phyloP scores from a whole-genome alignment of 2,888 invertebrate species.

The Tuberolachnus salignus region DNA sequence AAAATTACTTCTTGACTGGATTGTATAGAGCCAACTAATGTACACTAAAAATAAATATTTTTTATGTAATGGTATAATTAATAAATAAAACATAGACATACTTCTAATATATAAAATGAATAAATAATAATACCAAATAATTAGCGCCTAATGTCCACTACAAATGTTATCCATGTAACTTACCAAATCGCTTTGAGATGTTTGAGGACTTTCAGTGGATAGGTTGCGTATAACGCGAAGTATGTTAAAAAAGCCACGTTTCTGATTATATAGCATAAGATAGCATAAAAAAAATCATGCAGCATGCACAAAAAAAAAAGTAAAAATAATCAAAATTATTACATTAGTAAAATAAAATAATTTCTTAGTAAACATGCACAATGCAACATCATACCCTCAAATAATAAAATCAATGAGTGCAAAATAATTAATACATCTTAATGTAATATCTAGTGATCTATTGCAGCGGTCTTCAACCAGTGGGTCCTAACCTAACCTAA shows the following conservation, averaged over 20 bases:
- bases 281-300: constrained; percentile 46
- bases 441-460: too few species aligned
- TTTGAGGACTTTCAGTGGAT: constrained; percentile 41
- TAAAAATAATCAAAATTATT: constrained; percentile 30
- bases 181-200: constrained; percentile 44
- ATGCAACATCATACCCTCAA: background rate
- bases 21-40: constrained; percentile 89
- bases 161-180: constrained; percentile 29
- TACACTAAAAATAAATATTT: constrained; percentile 73
- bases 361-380: constrained; percentile 10
- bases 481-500: too few species aligned
- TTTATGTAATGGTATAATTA: background rate
- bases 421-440: background rate
- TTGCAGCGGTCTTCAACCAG: too few species aligned
- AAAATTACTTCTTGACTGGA: constrained; percentile 88
- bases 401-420: background rate
- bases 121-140: constrained; percentile 19
- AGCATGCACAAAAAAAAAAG: constrained; percentile 48
- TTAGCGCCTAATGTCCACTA: background rate
- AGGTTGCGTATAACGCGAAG: constrained; percentile 50
- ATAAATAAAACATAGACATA: background rate
- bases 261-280: constrained; percentile 51
- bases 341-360: background rate
- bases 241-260: constrained; percentile 52
- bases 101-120: constrained; percentile 4